A percentile compares a stretch with the other conserved stretches of the same genome.
phyloP scores from a whole-genome alignment of 2,888 invertebrate genomes.

The Chalcis sispes region DNA sequence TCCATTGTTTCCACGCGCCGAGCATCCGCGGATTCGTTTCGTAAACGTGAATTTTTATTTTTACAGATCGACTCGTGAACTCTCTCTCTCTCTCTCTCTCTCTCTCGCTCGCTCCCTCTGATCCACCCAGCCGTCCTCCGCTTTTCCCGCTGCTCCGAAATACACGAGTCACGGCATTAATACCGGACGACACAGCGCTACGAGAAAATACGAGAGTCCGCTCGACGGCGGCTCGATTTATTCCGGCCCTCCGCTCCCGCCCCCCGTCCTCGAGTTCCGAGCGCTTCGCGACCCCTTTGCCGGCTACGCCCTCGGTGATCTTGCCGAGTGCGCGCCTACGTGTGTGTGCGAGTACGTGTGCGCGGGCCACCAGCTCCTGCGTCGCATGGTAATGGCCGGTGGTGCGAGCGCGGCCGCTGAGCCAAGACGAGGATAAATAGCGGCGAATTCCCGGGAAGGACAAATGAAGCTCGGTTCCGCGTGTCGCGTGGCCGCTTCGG shows the following conservation, averaged over 20 bases:
- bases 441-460: conserved; percentile 22
- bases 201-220: conserved; percentile 38
- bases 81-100: background rate
- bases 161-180: conserved; percentile 31
- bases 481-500: background rate
- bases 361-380: background rate
- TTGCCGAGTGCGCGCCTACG: background rate
- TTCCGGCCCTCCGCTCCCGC: background rate
- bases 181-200: conserved; percentile 23
- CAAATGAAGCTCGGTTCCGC: conserved; percentile 35
- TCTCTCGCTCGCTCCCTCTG: no score
- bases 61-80: conserved; percentile 16
- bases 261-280: background rate
- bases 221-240: conserved; percentile 28
- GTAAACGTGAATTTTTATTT: conserved; percentile 21
- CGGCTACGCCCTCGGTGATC: background rate
- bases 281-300: background rate
- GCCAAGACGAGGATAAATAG: conserved; percentile 46
- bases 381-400: background rate
- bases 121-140: no score
- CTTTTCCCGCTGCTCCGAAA: background rate
- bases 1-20: conserved; percentile 10
- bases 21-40: background rate
- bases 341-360: background rate
- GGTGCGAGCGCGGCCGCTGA: background rate